These are phyloP conservation scores for Melieria crassipennis DNA, from an alignment of 2,888 invertebrate genomes.

Conservation along the genomic window DNA sequence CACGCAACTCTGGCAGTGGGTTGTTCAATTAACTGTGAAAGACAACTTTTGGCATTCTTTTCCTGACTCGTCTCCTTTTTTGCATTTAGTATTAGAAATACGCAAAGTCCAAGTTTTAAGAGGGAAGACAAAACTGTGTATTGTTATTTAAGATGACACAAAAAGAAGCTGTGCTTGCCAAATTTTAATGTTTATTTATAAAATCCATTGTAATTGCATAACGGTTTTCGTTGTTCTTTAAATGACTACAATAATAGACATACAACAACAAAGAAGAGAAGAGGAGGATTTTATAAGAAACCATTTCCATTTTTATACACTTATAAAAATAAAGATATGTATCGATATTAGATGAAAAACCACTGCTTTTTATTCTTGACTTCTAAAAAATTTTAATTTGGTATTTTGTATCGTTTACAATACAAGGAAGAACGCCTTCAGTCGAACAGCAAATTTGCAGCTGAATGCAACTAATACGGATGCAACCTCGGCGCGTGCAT, in stretches of 20 bases:
- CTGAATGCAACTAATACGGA: slow-evolving; percentile 49
- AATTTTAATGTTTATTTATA: slow-evolving; percentile 46
- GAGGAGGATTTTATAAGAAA: not conserved
- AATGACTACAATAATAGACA: not conserved
- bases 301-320: slow-evolving; percentile 14
- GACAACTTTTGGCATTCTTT: too few species aligned
- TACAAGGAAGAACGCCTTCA: too few species aligned
- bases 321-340: slow-evolving; percentile 6
- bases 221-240: slow-evolving; percentile 8
- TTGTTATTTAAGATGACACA: slow-evolving; percentile 9
- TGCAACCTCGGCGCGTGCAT: slow-evolving; percentile 61
- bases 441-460: not conserved
- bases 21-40: too few species aligned
- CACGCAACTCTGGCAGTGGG: too few species aligned
- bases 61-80: too few species aligned
- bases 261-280: not conserved
- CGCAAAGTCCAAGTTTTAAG: too few species aligned
- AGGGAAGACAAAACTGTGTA: not conserved
- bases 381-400: not conserved
- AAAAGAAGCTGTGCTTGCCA: slow-evolving; percentile 61
- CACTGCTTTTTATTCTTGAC: not conserved
- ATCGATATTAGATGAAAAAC: not conserved
- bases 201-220: slow-evolving; percentile 13
- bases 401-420: not conserved
- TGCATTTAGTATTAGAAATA: too few species aligned